Evolutionary conservation across 2,888 invertebrate species (phyloP).

Genomic region (Drosophila colorata): DNA sequence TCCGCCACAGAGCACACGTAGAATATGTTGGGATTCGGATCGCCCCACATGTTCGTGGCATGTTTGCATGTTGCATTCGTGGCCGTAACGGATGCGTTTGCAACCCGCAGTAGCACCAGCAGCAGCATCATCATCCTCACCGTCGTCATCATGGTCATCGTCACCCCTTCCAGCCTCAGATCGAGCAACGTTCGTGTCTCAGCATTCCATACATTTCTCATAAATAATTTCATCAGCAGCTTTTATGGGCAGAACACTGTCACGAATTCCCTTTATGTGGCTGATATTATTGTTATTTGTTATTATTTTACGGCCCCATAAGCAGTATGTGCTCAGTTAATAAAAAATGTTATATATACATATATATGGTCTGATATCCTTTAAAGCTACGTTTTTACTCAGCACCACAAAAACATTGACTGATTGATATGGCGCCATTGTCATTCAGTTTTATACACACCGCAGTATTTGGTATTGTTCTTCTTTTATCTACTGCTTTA

Average conservation of each 20-base stretch:
- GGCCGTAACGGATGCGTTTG: slow-evolving; percentile 44
- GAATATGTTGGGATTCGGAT: slow-evolving; percentile 79
- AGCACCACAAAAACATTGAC: slow-evolving; percentile 58
- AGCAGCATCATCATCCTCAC: slow-evolving; percentile 13
- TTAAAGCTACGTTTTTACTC: slow-evolving; percentile 27
- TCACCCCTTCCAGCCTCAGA: neutral
- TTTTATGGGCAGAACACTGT: slow-evolving; percentile 41
- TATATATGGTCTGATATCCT: neutral
- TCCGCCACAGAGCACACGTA: slow-evolving; percentile 74
- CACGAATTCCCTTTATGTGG: slow-evolving; percentile 33
- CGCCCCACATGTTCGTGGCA: slow-evolving; percentile 78
- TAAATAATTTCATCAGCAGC: slow-evolving; percentile 74
- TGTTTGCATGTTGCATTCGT: slow-evolving; percentile 73
- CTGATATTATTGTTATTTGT: slow-evolving; percentile 25
- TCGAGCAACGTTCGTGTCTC: slow-evolving; percentile 13
- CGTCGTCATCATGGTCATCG: slow-evolving; percentile 17
- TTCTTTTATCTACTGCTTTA: slow-evolving; percentile 46
- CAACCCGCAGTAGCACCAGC: slow-evolving; percentile 26
- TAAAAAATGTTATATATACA: slow-evolving; percentile 28
- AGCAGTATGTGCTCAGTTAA: slow-evolving; percentile 41
- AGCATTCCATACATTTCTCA: slow-evolving; percentile 66
- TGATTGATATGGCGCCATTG: slow-evolving; percentile 67
- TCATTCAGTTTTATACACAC: slow-evolving; percentile 72
- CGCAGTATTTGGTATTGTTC: slow-evolving; percentile 34
- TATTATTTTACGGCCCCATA: slow-evolving; percentile 49